A percentile compares a stretch with the other conserved stretches of the same genome.
These are phyloP conservation scores for Cyanoderma ruficeps DNA, from an alignment of 2,113 vertebrate genomes.

Conservation along the genomic window DNA sequence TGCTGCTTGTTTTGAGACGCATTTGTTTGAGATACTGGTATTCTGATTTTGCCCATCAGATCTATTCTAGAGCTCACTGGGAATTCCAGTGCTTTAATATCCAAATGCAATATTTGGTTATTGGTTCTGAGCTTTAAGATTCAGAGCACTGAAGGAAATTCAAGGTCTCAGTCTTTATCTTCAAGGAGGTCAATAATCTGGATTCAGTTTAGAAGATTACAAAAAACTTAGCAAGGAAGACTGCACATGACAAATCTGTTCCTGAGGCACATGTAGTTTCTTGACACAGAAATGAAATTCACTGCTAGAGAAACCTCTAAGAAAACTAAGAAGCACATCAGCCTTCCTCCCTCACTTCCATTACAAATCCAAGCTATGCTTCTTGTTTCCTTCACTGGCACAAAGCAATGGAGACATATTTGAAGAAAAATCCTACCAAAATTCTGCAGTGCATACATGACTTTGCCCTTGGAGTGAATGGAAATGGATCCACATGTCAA, in stretches of 20 bases:
- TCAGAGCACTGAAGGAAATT: neutral
- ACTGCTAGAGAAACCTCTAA: neutral
- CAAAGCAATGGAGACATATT: neutral
- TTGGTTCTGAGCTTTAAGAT: neutral
- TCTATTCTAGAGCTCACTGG: neutral
- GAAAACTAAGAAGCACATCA: neutral
- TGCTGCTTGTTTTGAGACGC: neutral
- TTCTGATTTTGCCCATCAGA: neutral
- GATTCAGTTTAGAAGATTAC: neutral
- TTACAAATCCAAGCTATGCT: neutral
- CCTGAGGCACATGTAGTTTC: neutral
- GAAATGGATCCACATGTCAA: neutral
- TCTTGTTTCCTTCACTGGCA: neutral
- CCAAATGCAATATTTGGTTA: neutral
- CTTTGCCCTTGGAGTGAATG: neutral
- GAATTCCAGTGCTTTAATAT: neutral
- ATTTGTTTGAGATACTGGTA: neutral
- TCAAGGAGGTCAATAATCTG: neutral
- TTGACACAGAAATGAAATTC: neutral
- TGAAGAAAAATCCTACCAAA: neutral
- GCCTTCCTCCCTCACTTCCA: neutral
- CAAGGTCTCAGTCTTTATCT: neutral
- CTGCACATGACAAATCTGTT: neutral
- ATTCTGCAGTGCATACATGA: neutral
- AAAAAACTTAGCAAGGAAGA: neutral